Base-by-base conservation (phyloP, 2,797 vertebrate genomes). In the Pitangus sulphuratus region DNA sequence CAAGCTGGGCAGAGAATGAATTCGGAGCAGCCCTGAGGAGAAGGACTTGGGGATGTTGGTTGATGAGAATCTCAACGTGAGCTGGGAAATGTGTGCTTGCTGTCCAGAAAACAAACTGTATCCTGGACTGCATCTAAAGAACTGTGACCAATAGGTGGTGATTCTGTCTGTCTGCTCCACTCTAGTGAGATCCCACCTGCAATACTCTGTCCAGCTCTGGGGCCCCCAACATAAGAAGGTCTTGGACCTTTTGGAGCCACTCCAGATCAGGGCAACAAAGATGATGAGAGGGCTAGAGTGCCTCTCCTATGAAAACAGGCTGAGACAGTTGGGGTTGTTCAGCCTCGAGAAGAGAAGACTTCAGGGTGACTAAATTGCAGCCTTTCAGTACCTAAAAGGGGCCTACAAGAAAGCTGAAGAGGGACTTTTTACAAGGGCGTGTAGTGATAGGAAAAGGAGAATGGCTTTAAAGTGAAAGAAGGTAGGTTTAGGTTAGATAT, bases 121-220 rank as follows among this genome's bases (percentile, higher is more conserved):
- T 10, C 54, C 42, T 62, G 12, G 15, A 11, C 31, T 48, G 22
- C 22, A 17, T 30, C 18, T n/a, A 65, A 70, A 53, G 19, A 8
- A 13, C 9, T 3, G 3, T 37, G 26, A 21, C 22, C 15, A 35
- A 19, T 2, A 7, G 31, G 4, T 4, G 9, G 9, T 11, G 30
- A 35, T 47, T 57, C 30, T 64, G 9, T 19, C 16, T 11, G 51
- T 70, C 33, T 53, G 1, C 26, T 51, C 33, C 5, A 8, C 50
- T 31, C 11, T 47, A 12, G 13, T 47, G 33, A 47, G 39, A 51
- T 11, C 5, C 3, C 19, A 26, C 8, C 45, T 37, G 11, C 8
- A 15, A 11, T 45, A 8, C n/a, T n/a, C 26, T 12, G 24, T 53
- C 22, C 39, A n/a, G 15, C 12, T 70, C 19, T 58, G 39, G 8